Conservation (phyloP, 1,140 invertebrate species). For the Steinernema feltiae region DNA sequence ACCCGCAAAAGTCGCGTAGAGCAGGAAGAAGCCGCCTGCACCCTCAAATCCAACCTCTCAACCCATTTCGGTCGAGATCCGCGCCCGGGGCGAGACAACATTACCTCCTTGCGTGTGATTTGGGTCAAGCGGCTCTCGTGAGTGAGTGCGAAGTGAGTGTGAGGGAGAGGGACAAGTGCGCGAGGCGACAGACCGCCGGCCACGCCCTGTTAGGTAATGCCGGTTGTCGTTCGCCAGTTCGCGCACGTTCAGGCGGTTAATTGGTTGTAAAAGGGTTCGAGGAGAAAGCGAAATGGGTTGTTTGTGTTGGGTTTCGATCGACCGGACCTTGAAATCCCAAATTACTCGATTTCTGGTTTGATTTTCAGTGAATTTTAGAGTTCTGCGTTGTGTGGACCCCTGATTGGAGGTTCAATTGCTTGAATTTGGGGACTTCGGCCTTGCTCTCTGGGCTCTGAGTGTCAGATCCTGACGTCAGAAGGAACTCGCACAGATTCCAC, state of each 20-base stretch:
- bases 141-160: slow-evolving; percentile 10
- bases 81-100: not conserved
- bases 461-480: too few relatives aligned
- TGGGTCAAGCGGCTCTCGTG: slow-evolving; percentile 5
- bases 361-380: too few relatives aligned
- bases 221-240: not conserved
- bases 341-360: too few relatives aligned
- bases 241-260: not conserved
- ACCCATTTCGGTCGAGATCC: slow-evolving; percentile 12
- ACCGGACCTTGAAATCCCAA: too few relatives aligned
- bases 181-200: not conserved
- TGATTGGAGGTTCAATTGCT: too few relatives aligned
- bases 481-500: too few relatives aligned
- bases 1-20: not conserved
- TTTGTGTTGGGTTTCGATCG: too few relatives aligned
- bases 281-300: not conserved
- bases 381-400: too few relatives aligned
- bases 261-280: not conserved
- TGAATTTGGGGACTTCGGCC: too few relatives aligned
- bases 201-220: slow-evolving; percentile 6
- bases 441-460: too few relatives aligned
- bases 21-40: not conserved
- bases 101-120: not conserved
- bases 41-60: slow-evolving; percentile 1
- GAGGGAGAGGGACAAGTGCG: not conserved